Evolutionary conservation across 2,888 invertebrate genomes (phyloP), one percentile per base, ranked within the genome.

Genomic region (Tenthredo notha): DNA sequence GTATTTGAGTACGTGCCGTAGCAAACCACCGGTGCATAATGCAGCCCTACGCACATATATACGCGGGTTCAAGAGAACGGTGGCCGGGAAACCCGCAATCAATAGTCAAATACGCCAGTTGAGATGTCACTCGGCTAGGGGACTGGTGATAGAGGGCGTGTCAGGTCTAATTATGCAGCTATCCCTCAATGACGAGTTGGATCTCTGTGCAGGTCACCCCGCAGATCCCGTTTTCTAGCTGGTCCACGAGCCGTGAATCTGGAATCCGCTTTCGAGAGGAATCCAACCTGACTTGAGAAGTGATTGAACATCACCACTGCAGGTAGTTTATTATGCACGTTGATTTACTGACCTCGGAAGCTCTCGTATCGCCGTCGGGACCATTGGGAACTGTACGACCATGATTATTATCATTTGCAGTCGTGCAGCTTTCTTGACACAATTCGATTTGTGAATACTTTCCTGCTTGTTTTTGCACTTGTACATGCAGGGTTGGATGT

Each of bases 1-100:
- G 88, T 89, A 89, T 90, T 90, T 89, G 89, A 88, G 87, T 88
- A 90, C 90, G 90, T 90, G 90, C 89, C 86, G 86, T 85, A 87
- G 90, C 89, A 90, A 90, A 89, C 88, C 88, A 83, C 88, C 84
- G 86, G 87, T 88, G 89, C 89, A 90, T 90, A 89, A 90, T 89
- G 88, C 88, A 88, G 84, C 87, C 86, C 87, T 85, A 86, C 85
- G 86, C 87, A 85, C 82, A 87, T 61, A 80, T 15, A 47, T 40
- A 78, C n/a, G 33, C 18, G 25, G n/a, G 67, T 67, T 83, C 67
- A 33, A 65, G 83, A 83, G 83, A 83, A 65, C 80, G 21, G 40
- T 61, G 61, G 67, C 29, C 70, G 83, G 83, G 86, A 85, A 86
- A 87, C 85, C 87, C 88, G 87, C 87, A 88, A 89, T 89, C 88